Percentiles rank a stretch among this genome's conserved stretches.
These are phyloP conservation scores for Parapsyche elsis DNA, from an alignment of 1,140 invertebrate genomes.

Conservation along the genomic window DNA sequence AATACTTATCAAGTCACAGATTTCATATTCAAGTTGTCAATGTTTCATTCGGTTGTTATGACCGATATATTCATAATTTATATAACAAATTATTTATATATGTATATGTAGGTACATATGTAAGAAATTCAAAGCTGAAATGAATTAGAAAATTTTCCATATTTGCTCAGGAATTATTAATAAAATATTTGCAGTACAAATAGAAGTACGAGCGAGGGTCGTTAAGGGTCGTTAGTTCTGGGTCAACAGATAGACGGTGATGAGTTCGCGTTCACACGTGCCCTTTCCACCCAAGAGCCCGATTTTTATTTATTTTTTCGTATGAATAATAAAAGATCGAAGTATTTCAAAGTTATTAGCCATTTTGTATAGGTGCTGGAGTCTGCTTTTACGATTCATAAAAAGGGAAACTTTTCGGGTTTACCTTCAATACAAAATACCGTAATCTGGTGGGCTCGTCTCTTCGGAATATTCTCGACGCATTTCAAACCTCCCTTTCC, in stretches of 20 bases:
- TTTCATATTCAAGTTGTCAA: background rate
- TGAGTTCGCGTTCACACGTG: too few relatives aligned
- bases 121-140: too few relatives aligned
- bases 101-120: background rate
- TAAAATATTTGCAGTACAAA: too few relatives aligned
- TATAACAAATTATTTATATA: background rate
- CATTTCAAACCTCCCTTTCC: conserved; percentile 1
- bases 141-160: too few relatives aligned
- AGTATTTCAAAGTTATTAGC: conserved; percentile 29
- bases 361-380: background rate
- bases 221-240: too few relatives aligned
- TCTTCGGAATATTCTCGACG: background rate
- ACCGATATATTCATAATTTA: too few relatives aligned
- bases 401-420: conserved; percentile 5
- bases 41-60: background rate
- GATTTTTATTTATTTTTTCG: background rate
- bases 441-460: conserved; percentile 26
- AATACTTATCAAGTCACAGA: background rate
- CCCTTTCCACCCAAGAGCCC: too few relatives aligned
- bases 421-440: conserved; percentile 35
- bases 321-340: conserved; percentile 32
- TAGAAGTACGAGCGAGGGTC: too few relatives aligned
- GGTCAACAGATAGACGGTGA: too few relatives aligned
- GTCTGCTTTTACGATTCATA: conserved; percentile 32
- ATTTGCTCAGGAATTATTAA: too few relatives aligned